Percentiles rank a stretch among this genome's conserved stretches.
Evolutionary conservation across 2,888 invertebrate genomes (phyloP).

Genomic region (Nomada lathburiana): DNA sequence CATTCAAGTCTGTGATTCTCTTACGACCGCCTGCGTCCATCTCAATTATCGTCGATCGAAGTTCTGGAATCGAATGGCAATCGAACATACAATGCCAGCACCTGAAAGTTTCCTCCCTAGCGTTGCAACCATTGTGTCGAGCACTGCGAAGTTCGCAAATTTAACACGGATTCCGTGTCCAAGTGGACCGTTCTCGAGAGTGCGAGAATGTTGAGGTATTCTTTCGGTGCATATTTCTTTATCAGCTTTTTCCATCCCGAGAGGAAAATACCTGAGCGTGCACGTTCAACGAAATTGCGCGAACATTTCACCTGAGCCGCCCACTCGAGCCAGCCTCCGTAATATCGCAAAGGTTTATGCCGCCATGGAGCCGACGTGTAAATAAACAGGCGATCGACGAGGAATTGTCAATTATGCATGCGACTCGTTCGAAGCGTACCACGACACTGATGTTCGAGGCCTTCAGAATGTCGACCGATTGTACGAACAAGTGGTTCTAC

Average conservation of each 20-base stretch:
- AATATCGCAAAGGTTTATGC: slow-evolving; percentile 61
- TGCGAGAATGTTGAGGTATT: neutral
- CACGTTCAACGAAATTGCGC: slow-evolving; percentile 31
- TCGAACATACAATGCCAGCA: neutral
- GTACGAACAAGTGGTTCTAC: slow-evolving; percentile 43
- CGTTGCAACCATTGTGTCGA: neutral
- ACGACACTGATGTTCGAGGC: slow-evolving; percentile 16
- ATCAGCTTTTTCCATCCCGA: neutral
- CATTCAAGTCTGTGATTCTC: neutral
- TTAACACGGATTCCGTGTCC: neutral
- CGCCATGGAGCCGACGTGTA: slow-evolving; percentile 39
- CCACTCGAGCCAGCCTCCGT: slow-evolving; percentile 44
- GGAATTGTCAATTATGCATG: slow-evolving; percentile 57
- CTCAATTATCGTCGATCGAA: neutral
- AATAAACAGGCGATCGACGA: slow-evolving; percentile 54
- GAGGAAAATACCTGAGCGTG: neutral
- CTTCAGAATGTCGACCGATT: slow-evolving; percentile 22
- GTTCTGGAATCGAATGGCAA: neutral
- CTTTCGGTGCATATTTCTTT: neutral
- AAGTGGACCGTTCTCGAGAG: neutral
- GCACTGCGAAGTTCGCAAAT: neutral
- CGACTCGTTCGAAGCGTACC: slow-evolving; percentile 34
- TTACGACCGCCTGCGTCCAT: neutral
- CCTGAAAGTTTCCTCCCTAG: neutral
- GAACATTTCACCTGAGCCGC: slow-evolving; percentile 52